Base-by-base conservation (phyloP, 2,888 invertebrate genomes). In the Philereme transversata region DNA sequence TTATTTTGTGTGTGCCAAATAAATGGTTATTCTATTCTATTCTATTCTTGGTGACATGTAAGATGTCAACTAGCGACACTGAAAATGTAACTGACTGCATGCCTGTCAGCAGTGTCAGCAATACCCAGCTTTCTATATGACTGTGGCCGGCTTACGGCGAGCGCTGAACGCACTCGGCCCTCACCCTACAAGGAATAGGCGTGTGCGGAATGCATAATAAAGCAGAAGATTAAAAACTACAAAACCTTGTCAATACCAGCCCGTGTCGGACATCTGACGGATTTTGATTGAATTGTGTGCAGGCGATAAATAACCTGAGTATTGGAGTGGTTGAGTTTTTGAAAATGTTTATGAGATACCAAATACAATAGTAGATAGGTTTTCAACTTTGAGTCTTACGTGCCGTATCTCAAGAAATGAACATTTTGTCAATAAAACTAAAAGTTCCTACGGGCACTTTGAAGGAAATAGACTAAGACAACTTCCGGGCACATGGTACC, bases 201-300 rank as follows among this genome's bases (percentile, higher is more conserved):
- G 91, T 91, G 91, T 82, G 74, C 85, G 79, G 91, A 89, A 90
- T 92, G 91, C 82, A 92, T 91, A 92, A 92, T 90, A 85, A 79
- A 87, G 84, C 77, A 81, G 84, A 79, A 87, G 88, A 91, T 91
- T 92, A 92, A 90, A 91, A 92, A 90, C 88, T 90, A 88, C 83
- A 87, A 82, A 87, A 86, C 81, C 87, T 80, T 89, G 90, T 90
- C 90, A 87, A 89, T 87, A 86, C 68, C 87, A 87, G 82, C 66
- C 60, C 70, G 68, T 65, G 70, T 62, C 63, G 67, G 62, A 70
- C 65, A 66, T 67, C 73, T 76, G 74, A 73, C 68, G 67, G 59
- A 63, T 59, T 60, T 57, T 62, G 66, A 67, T 70, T 67, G 56
- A 64, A 65, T 67, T 59, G 11, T 44, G 34, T 22, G 10, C 6